Evolutionary conservation across 2,797 vertebrate species (phyloP).

Genomic region (Todus mexicanus): DNA sequence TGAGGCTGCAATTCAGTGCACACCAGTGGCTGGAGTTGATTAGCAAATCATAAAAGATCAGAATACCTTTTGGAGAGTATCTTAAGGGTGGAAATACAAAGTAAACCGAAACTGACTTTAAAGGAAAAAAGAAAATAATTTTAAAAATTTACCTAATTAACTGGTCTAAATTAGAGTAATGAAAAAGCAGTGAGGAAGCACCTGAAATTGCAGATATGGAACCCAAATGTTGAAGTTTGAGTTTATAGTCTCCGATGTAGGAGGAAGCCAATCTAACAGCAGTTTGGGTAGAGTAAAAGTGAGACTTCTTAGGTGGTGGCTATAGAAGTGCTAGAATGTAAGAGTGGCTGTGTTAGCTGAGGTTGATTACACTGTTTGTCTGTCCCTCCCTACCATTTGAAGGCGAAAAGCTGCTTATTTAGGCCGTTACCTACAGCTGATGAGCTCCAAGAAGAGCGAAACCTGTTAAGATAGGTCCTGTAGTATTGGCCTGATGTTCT

Average conservation of each 20-base stretch:
- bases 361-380: too few relatives aligned
- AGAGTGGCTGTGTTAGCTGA: background rate
- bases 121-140: background rate
- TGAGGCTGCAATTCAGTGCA: background rate
- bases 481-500: constrained; percentile 58
- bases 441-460: constrained; percentile 73
- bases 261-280: rapidly evolving
- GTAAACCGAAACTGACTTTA: background rate
- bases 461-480: constrained; percentile 68
- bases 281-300: background rate
- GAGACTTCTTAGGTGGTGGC: background rate
- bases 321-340: background rate
- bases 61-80: background rate
- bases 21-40: background rate
- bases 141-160: background rate
- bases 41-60: background rate
- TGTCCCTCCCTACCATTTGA: background rate
- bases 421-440: constrained; percentile 72
- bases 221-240: background rate
- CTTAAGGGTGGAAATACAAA: background rate
- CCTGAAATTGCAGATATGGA: background rate
- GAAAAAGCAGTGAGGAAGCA: background rate
- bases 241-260: rapidly evolving
- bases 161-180: too few relatives aligned
- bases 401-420: background rate